phyloP scores from a whole-genome alignment of 2,113 vertebrate species.

The Macaca nemestrina region DNA sequence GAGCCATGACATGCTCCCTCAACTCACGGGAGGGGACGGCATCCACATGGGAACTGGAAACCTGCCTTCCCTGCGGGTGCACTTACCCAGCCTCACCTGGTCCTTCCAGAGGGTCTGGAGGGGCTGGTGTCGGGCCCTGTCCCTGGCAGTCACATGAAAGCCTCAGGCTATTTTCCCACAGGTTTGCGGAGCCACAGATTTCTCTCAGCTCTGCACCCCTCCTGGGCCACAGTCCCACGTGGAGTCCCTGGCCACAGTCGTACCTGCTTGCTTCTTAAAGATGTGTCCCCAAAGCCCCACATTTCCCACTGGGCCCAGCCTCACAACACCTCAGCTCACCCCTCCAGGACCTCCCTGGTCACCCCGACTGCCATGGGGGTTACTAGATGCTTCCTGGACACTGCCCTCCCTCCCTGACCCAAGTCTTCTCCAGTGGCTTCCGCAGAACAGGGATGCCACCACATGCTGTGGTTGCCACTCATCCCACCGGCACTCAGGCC shows the following conservation, averaged over 20 bases:
- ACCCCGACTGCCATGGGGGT: background rate
- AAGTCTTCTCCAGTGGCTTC: background rate
- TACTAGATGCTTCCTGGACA: background rate
- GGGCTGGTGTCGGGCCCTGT: background rate
- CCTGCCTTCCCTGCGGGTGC: background rate
- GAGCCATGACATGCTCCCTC: no score
- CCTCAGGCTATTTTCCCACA: background rate
- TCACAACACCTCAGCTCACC: background rate
- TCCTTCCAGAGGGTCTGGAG: background rate
- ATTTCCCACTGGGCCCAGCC: background rate
- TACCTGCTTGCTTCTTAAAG: background rate
- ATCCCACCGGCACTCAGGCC: background rate
- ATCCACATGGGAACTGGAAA: background rate
- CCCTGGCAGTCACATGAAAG: no score
- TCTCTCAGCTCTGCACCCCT: background rate
- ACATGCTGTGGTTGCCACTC: background rate
- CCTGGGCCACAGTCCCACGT: background rate
- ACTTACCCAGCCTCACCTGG: no score
- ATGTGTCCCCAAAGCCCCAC: background rate
- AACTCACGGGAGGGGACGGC: background rate
- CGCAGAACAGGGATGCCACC: background rate
- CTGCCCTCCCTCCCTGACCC: fast-evolving
- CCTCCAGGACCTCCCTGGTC: background rate
- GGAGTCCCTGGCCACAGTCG: background rate
- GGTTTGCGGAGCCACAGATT: background rate